phyloP scores from a whole-genome alignment of 2,113 vertebrate species.

The Phyllostomus discolor region DNA sequence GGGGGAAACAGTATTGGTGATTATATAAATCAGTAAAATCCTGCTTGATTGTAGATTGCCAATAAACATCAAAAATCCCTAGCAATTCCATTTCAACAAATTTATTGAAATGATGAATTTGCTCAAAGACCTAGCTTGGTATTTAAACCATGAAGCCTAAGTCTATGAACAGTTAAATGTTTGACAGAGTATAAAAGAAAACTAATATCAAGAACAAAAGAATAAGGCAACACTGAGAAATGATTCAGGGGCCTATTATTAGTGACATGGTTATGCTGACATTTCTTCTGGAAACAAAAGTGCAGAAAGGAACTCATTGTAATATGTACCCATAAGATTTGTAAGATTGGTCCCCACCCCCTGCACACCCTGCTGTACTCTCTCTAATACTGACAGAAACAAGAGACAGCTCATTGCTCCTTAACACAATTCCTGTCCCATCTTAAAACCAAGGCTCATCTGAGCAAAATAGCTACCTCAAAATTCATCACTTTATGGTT shows the following conservation, averaged over 20 bases:
- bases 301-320: neutral
- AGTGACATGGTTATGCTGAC: slow-evolving; percentile 23
- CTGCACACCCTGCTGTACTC: neutral
- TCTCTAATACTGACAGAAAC: neutral
- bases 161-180: neutral
- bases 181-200: neutral
- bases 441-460: neutral
- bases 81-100: neutral
- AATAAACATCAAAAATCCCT: neutral
- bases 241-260: slow-evolving; percentile 13
- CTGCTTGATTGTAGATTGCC: neutral
- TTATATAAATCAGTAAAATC: neutral
- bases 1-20: neutral
- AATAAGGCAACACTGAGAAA: neutral
- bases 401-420: neutral
- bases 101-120: neutral
- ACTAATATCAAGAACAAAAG: slow-evolving; percentile 39
- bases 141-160: neutral
- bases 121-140: neutral
- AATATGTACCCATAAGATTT: neutral
- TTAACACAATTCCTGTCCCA: neutral
- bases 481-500: neutral
- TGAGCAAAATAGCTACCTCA: neutral
- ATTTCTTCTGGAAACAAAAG: slow-evolving; percentile 15
- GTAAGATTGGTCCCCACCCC: neutral